Evolutionary conservation across 1,140 invertebrate species (phyloP), one percentile per base, ranked within the genome.

Genomic region (Drosophila bocki): DNA sequence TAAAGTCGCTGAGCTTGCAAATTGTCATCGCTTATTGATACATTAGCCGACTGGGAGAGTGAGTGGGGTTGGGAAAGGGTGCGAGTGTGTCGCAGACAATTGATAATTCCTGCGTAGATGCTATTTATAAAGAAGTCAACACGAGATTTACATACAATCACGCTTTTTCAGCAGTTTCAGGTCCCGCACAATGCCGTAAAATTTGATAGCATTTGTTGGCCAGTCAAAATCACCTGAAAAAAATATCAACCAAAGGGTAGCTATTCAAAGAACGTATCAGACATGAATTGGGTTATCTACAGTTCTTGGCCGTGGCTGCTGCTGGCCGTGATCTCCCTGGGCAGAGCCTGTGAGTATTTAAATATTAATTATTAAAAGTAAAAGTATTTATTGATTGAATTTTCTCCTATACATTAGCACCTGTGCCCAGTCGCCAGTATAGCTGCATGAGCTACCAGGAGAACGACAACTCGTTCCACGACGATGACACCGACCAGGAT

Each of bases 381-480:
- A 0, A 32, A 39, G 3, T n/a, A 3, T 9, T 33, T 26, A 12
- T 15, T 53, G 41, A 44, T 47, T 7, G 5, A 17, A 37, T 22
- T 11, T 32, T 32, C 11, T 8, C 9, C 0, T 4, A 44, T 11
- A 9, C 2, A 12, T 50, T 47, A 76, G 84, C 84, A 22, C 84
- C 74, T 48, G 91, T 82, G 11, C 78, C 77, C 2, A 83, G 59
- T 54, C 68, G 76, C 7, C 86, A 91, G 15, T 87, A 91, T 7
- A 88, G 78, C 59, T 92, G 91, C 51, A 92, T 92, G 74, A 92
- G 91, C 60, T 92, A 63, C 57, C 78, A 77, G 82, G 91, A 92
- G 61, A 84, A 87, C 17, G 91, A 92, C 51, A 82, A 75, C 29
- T 63, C 75, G 12, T 62, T 82, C 26, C 78, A 91, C 13, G 91